phyloP scores from a whole-genome alignment of 2,113 vertebrate genomes.

The Etia nguti region DNA sequence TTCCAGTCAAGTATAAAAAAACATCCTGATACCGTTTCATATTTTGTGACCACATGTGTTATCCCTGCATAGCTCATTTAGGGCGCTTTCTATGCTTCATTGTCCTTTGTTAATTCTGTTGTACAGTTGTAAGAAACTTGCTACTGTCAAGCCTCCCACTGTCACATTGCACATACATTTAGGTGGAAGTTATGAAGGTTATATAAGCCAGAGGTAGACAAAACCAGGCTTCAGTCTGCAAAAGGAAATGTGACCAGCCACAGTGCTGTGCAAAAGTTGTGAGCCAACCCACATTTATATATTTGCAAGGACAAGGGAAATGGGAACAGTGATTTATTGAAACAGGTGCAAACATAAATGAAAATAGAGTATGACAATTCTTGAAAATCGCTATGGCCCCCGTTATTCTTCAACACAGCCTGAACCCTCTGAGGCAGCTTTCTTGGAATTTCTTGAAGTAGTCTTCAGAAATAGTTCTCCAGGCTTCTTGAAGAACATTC shows the following conservation, averaged over 20 bases:
- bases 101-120: neutral
- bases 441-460: neutral
- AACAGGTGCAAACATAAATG: neutral
- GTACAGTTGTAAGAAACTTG: neutral
- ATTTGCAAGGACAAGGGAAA: neutral
- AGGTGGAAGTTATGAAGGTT: neutral
- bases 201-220: neutral
- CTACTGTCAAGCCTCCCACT: neutral
- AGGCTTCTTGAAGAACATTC: neutral
- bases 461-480: neutral
- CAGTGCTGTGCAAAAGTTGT: neutral
- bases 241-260: neutral
- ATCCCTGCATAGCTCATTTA: neutral
- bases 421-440: neutral
- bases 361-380: neutral
- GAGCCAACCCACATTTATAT: neutral
- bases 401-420: neutral
- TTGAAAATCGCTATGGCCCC: neutral
- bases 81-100: neutral
- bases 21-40: neutral
- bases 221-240: neutral
- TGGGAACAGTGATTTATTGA: neutral
- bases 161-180: neutral
- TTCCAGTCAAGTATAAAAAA: conserved; percentile 6
- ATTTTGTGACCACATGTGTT: neutral